These are phyloP conservation scores for Drosophila lacertosa DNA, from an alignment of 1,140 invertebrate genomes.

Conservation along the genomic window DNA sequence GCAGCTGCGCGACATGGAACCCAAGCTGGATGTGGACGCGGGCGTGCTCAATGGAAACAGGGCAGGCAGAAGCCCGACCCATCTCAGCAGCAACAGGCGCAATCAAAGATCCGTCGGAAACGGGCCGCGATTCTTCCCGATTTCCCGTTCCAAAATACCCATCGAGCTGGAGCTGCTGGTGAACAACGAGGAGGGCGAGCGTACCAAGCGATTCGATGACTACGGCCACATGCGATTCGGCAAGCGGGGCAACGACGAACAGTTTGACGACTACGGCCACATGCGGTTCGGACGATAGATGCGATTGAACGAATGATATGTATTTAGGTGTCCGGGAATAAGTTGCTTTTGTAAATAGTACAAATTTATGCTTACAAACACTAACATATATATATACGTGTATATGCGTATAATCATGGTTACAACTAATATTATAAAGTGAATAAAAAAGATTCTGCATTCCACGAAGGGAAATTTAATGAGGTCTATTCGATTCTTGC, in stretches of 20 bases:
- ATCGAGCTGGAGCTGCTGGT: conserved; percentile 79
- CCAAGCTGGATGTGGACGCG: conserved; percentile 26
- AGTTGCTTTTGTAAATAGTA: conserved; percentile 51
- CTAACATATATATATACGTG: conserved; percentile 1
- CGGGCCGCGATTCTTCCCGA: conserved; percentile 23
- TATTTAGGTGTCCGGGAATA: conserved; percentile 14
- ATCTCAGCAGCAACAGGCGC: conserved; percentile 19
- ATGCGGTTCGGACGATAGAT: conserved; percentile 86
- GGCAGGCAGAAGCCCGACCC: not conserved
- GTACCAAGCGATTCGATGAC: conserved; percentile 86
- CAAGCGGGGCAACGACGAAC: conserved; percentile 84
- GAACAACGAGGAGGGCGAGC: conserved; percentile 85
- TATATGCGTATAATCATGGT: conserved; percentile 3
- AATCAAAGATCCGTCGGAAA: conserved; percentile 38
- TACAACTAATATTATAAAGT: conserved; percentile 1
- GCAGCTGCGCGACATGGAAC: conserved; percentile 24
- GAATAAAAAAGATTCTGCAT: conserved; percentile 34
- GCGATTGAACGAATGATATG: conserved; percentile 45
- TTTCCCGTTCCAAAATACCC: conserved; percentile 57
- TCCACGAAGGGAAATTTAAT: conserved; percentile 12
- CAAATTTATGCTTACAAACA: conserved; percentile 5
- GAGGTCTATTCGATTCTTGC: too few relatives aligned
- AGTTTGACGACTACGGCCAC: conserved; percentile 88
- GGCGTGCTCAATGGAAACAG: conserved; percentile 1
- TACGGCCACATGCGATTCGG: conserved; percentile 88